These are phyloP conservation scores for Bos javanicus DNA, from an alignment of 2,113 vertebrate species.

Conservation along the genomic window DNA sequence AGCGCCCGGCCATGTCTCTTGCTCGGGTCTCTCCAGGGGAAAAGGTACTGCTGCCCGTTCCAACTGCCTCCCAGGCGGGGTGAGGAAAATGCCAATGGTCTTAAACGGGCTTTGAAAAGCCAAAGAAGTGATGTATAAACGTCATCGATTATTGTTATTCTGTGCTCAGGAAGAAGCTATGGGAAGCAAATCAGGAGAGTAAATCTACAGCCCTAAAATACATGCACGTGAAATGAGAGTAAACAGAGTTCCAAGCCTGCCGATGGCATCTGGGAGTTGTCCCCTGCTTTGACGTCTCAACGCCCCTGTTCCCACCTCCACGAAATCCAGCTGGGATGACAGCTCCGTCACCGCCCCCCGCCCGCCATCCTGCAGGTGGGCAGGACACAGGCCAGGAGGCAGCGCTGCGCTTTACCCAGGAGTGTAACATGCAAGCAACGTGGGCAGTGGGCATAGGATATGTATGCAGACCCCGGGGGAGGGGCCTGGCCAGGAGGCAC, in stretches of 20 bases:
- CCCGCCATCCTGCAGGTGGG: not conserved
- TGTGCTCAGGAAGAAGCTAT: slow-evolving; percentile 59
- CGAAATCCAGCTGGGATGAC: not conserved
- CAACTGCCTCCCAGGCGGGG: not conserved
- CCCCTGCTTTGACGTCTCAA: slow-evolving; percentile 31
- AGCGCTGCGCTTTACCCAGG: slow-evolving; percentile 74
- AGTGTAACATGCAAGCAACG: slow-evolving; percentile 66
- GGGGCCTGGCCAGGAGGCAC: slow-evolving; percentile 50
- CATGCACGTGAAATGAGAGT: slow-evolving; percentile 10
- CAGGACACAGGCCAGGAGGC: not conserved
- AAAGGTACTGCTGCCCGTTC: not conserved
- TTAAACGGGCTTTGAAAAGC: slow-evolving; percentile 41
- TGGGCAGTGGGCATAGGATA: not conserved
- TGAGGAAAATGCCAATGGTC: not conserved
- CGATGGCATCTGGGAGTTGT: slow-evolving; percentile 25
- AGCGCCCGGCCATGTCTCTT: fast-evolving
- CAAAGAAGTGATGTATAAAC: slow-evolving; percentile 35
- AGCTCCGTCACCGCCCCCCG: not conserved
- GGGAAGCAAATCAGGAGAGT: slow-evolving; percentile 48
- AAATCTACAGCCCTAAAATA: slow-evolving; percentile 46
- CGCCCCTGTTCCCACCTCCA: not conserved
- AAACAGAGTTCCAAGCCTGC: slow-evolving; percentile 7
- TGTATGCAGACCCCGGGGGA: slow-evolving; percentile 43
- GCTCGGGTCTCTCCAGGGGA: not conserved
- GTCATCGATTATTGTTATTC: not conserved